These are phyloP conservation scores for Calypte anna DNA, from an alignment of 2,113 vertebrate genomes.

Conservation along the genomic window DNA sequence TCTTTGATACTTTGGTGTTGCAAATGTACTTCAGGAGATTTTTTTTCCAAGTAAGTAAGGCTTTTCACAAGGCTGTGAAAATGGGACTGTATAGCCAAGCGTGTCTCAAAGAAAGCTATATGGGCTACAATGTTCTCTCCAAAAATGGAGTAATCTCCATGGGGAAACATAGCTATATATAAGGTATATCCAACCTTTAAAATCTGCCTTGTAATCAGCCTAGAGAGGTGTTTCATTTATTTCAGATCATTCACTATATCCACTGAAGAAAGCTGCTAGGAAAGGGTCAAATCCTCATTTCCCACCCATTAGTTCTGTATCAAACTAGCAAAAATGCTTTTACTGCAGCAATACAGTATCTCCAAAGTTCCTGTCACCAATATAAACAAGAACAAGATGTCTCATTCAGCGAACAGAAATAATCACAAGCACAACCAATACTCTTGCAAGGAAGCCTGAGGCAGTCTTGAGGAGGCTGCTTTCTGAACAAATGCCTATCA, in stretches of 20 bases:
- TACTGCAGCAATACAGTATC: not conserved
- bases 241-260: not conserved
- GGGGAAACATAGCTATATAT: not conserved
- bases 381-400: not conserved
- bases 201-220: not conserved
- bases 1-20: not conserved
- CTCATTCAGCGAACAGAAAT: constrained; percentile 21
- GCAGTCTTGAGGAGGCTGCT: not conserved
- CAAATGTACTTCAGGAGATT: not conserved
- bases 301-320: not conserved
- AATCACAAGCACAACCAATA: constrained; percentile 23
- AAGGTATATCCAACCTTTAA: not conserved
- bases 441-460: not conserved
- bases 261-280: not conserved
- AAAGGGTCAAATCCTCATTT: not conserved
- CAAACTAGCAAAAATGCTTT: not conserved
- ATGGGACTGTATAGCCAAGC: not conserved
- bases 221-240: not conserved
- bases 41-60: not conserved
- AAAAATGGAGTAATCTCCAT: not conserved
- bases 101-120: not conserved
- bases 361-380: not conserved
- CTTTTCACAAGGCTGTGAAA: not conserved
- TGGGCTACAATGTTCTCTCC: not conserved
- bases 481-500: not conserved